These are phyloP conservation scores for Amorpha juglandis DNA, from an alignment of 2,888 invertebrate species.

Conservation along the genomic window DNA sequence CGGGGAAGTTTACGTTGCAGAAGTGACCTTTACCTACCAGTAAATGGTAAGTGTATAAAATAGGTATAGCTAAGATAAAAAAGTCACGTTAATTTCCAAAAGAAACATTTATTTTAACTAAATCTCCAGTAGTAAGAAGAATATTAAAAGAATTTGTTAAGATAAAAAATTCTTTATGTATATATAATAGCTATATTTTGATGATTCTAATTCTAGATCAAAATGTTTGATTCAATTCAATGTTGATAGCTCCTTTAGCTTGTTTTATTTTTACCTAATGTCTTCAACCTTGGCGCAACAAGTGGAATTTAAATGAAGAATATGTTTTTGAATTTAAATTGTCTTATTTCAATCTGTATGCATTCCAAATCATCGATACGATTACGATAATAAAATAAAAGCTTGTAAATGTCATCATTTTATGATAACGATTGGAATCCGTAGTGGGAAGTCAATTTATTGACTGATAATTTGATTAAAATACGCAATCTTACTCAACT, in stretches of 20 bases:
- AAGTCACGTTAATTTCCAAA: too few species aligned
- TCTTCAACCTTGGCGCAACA: neutral
- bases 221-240: neutral
- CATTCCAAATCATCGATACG: too few species aligned
- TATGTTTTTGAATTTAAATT: neutral
- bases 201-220: neutral
- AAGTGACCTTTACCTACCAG: too few species aligned
- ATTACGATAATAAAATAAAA: neutral
- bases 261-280: neutral
- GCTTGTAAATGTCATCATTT: neutral
- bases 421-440: neutral
- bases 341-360: too few species aligned
- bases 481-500: conserved; percentile 17
- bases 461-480: conserved; percentile 36
- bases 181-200: neutral
- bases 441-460: conserved; percentile 32
- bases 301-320: neutral
- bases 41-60: too few species aligned
- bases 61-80: too few species aligned
- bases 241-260: neutral
- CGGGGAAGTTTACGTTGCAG: too few species aligned
- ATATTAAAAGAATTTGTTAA: neutral
- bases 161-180: neutral
- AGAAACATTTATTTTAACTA: neutral
- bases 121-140: neutral